Evolutionary conservation across 2,888 invertebrate genomes (phyloP), one percentile per base, ranked within the genome.

Genomic region (Morpho achilles): DNA sequence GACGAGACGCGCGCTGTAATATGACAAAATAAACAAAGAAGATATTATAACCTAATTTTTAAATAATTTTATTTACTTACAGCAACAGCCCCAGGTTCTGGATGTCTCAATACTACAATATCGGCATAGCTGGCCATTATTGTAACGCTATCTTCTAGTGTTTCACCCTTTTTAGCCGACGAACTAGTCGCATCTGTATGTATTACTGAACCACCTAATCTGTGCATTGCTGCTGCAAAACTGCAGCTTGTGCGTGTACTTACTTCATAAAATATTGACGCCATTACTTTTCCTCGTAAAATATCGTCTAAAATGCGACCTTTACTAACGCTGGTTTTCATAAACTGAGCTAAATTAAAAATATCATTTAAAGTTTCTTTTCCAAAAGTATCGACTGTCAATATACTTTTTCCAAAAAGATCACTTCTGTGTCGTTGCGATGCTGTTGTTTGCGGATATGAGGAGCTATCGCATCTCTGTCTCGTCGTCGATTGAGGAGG

Each of bases 231-330:
- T 0, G 97, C 97, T 0, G 97, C 93, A 88, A 99, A 99, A 77
- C 99, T 99, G 79, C 97, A 97, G 71, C 96, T 95, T 0, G 99
- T 99, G 62, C 99, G 92, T 0, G 99, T 99, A 78, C 98, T 99
- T 0, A 95, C 98, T 92, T 99, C 99, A 84, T 98, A 99, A 84
- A 99, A 99, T 76, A 99, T 94, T 0, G 96, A 97, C 3, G 98
- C 96, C 97, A 99, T 96, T 3, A 99, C 92, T 91, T 98, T 98
- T 46, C 98, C 98, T 80, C 94, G 94, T 44, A 98, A 86, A 64
- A 98, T 93, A 74, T 98, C 96, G 78, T 97, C 97, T 52, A 98
- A 82, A 0, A 94, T 93, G 45, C 96, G 92, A 62, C 97, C 97
- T 79, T 97, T 97, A 9, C 93, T 93, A 0, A 98, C 96, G 64